These are phyloP conservation scores for Mythimna albipuncta DNA, from an alignment of 2,888 invertebrate genomes.

Conservation along the genomic window DNA sequence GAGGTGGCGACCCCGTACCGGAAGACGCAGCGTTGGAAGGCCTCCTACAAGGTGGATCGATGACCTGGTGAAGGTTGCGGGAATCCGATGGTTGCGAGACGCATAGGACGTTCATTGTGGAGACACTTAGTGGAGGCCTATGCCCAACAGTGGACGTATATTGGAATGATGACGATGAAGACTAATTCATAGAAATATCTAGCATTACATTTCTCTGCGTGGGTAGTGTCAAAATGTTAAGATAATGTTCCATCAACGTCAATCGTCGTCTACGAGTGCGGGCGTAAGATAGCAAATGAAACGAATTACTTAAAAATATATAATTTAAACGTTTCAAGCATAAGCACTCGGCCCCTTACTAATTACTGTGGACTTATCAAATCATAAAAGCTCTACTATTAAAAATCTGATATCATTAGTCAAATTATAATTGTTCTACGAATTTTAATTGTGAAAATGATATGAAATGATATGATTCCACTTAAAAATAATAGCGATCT, in stretches of 20 bases:
- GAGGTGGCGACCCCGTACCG: no score
- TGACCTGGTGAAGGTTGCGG: no score
- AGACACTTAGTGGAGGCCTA: no score
- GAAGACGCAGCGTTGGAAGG: no score
- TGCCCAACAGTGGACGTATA: no score
- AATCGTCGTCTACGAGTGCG: conserved; percentile 6
- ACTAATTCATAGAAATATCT: background rate
- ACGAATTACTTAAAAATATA: conserved; percentile 9
- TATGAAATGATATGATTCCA: conserved; percentile 51
- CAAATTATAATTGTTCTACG: conserved; percentile 45
- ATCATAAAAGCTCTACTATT: conserved; percentile 52
- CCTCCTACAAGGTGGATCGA: no score
- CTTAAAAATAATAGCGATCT: conserved; percentile 55
- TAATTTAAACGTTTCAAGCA: conserved; percentile 14
- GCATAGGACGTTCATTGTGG: no score
- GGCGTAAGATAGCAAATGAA: conserved; percentile 32
- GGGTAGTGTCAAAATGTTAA: background rate
- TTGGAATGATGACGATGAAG: no score
- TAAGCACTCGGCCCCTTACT: conserved; percentile 19
- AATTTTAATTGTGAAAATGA: conserved; percentile 48
- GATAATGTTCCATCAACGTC: conserved; percentile 25
- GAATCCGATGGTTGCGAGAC: no score
- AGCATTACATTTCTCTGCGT: background rate
- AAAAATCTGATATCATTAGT: conserved; percentile 61
- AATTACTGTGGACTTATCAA: conserved; percentile 42